A percentile compares a stretch with the other conserved stretches of the same genome.
Evolutionary conservation across 2,888 invertebrate genomes (phyloP).

Genomic region (Boloria selene): DNA sequence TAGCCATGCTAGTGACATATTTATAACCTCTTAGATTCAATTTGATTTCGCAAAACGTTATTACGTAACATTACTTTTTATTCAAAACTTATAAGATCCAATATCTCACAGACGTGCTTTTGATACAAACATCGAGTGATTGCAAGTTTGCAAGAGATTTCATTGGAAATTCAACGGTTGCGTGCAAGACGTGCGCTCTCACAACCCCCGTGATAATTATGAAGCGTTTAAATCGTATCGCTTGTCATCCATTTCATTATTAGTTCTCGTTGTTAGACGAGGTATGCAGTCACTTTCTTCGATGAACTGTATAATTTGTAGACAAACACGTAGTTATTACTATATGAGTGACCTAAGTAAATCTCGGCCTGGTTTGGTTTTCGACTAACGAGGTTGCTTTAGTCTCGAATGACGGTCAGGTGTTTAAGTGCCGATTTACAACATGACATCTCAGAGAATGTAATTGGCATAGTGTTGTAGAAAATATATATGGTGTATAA

Average conservation of each 20-base stretch:
- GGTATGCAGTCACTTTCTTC: conserved; percentile 23
- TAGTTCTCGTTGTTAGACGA: conserved; percentile 30
- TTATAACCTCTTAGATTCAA: background rate
- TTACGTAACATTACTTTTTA: background rate
- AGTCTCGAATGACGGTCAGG: conserved; percentile 44
- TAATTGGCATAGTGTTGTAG: background rate
- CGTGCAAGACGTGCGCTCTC: conserved; percentile 64
- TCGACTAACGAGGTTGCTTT: conserved; percentile 40
- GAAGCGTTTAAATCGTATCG: conserved; percentile 40
- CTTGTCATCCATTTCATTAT: conserved; percentile 48
- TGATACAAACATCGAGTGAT: conserved; percentile 27
- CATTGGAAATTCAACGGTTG: conserved; percentile 69
- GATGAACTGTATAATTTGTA: conserved; percentile 21
- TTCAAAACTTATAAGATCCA: conserved; percentile 39
- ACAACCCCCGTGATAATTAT: conserved; percentile 39
- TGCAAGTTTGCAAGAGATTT: conserved; percentile 55
- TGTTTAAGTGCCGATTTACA: conserved; percentile 15
- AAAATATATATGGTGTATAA: background rate
- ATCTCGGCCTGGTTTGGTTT: conserved; percentile 55
- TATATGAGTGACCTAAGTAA: conserved; percentile 51
- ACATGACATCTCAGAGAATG: background rate
- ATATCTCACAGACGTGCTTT: conserved; percentile 47
- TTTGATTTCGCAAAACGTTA: background rate
- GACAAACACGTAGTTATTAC: background rate
- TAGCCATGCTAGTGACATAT: background rate